Base-by-base conservation (phyloP, 2,888 invertebrate species). In the Antitype chi region DNA sequence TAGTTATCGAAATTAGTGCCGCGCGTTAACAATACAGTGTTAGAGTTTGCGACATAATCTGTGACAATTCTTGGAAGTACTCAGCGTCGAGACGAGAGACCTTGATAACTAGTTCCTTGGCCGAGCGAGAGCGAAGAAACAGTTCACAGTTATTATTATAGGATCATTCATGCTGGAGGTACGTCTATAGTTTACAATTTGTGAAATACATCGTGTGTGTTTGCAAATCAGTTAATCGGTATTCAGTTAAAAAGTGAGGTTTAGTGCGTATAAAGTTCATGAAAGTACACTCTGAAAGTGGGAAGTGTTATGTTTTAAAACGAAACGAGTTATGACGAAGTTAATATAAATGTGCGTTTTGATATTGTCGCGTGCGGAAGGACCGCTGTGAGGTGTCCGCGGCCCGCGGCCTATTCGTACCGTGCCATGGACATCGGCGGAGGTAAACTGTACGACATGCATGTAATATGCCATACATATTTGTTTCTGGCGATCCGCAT, bases 71-170 rank as follows among this genome's bases (percentile, higher is more conserved):
- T 94, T 94, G 95, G 96, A 96, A 96, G 94, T 94, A 92, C 93
- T 94, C 93, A 93, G 93, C 92, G 94, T 93, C 93, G 95, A 94
- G 95, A 93, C 95, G 92, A 96, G 93, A 96, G 97, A 96, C 97
- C 97, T 97, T 97, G 97, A 97, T 96, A 96, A 96, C 96, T 96
- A 93, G 97, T 96, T 96, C 95, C 95, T 96, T 94, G 94, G 95
- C 94, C 95, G 93, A 95, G 92, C 93, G 94, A 93, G 93, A 94
- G 90, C 93, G 95, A 93, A 94, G 94, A 94, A 94, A 87, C 88
- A 79, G 84, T 88, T 88, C 88, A 96, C 96, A 96, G 94, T 96
- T 91, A 90, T 88, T 96, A 94, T 92, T 95, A 94, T 94, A 94
- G 96, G 96, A 96, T 96, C 95, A 96, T 96, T 96, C 94, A 96